Conservation (phyloP, 2,113 vertebrate species). For the Grallaria varia region DNA sequence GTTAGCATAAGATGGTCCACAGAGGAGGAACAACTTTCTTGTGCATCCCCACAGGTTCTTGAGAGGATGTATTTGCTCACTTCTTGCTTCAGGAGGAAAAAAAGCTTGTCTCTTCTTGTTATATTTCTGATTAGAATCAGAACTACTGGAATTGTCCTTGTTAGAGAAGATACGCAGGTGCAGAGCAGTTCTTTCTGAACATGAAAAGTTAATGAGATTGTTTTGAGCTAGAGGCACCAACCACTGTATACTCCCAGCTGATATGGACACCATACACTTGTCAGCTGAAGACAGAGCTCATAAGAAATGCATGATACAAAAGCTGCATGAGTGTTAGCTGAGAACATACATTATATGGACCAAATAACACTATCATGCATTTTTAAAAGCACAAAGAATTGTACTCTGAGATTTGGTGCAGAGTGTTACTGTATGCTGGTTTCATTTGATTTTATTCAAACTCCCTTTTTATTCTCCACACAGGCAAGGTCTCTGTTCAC, state of each 20-base stretch:
- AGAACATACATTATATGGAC: background rate
- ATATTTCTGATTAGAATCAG: background rate
- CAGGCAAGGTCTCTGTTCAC: background rate
- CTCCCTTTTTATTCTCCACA: background rate
- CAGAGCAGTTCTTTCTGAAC: background rate
- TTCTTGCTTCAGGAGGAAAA: background rate
- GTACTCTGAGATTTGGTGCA: background rate
- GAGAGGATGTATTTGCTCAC: background rate
- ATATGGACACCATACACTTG: fast-evolving
- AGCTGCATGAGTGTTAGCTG: background rate
- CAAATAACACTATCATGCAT: background rate
- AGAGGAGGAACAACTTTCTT: background rate
- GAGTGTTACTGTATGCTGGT: background rate
- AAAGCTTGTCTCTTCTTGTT: background rate
- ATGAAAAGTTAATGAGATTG: constrained; percentile 1
- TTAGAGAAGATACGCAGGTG: background rate
- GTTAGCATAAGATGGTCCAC: background rate
- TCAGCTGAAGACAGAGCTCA: background rate
- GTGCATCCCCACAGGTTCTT: background rate
- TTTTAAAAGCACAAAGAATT: background rate
- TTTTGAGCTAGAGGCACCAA: background rate
- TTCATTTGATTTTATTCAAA: background rate
- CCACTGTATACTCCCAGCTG: background rate
- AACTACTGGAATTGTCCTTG: background rate
- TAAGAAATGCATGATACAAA: background rate